phyloP scores from a whole-genome alignment of 2,113 vertebrate genomes.

The Callaeas wilsoni region DNA sequence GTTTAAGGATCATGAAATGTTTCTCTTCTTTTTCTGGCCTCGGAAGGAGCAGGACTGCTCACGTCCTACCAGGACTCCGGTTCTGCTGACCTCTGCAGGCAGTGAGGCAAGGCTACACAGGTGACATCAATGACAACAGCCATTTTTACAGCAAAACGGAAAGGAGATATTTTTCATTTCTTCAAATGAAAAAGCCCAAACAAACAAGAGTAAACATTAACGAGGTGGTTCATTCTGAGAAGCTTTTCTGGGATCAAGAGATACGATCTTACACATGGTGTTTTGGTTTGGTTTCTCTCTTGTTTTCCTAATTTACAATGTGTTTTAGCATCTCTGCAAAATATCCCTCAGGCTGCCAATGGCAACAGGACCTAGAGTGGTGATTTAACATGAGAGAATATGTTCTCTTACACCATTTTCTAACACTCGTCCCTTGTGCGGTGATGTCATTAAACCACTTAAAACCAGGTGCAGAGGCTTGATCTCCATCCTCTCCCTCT shows the following conservation, averaged over 20 bases:
- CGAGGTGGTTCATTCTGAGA: not conserved
- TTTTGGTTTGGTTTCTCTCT: conserved; percentile 13
- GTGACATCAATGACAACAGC: not conserved
- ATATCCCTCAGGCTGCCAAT: conserved; percentile 7
- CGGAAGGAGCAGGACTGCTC: not conserved
- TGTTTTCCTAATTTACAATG: conserved; percentile 9
- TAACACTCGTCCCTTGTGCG: not conserved
- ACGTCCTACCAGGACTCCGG: not conserved
- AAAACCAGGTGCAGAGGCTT: not conserved
- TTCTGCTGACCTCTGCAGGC: not conserved
- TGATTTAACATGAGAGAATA: not conserved
- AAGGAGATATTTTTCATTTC: not conserved
- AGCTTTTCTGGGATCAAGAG: not conserved
- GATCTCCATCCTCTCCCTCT: not conserved
- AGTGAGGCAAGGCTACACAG: not conserved
- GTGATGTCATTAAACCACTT: not conserved
- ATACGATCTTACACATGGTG: not conserved
- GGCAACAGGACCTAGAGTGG: not conserved
- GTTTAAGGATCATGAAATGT: not conserved
- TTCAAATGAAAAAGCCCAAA: not conserved
- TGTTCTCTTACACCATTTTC: not conserved
- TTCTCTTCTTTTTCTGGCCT: not conserved
- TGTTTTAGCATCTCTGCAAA: conserved; percentile 7
- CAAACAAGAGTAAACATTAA: not conserved
- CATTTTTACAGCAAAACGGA: not conserved